Conservation (phyloP, 1,140 invertebrate genomes). For the Bombus sibiricus region DNA sequence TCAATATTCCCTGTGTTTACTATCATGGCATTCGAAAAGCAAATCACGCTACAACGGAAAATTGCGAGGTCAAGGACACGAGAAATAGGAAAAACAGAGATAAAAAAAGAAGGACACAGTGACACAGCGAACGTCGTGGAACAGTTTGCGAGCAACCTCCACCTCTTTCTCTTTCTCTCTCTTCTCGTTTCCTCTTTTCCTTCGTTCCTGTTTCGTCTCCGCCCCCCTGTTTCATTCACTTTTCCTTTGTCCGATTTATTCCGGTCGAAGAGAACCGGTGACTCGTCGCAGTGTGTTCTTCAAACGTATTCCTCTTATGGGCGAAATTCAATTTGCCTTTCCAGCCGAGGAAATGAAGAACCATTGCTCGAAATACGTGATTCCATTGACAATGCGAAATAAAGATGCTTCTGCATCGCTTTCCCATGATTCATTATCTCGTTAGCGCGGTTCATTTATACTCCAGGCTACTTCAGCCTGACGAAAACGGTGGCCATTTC, state of each 20-base stretch:
- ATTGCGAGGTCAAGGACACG: constrained; percentile 11
- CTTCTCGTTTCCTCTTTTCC: background rate
- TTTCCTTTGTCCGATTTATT: constrained; percentile 8
- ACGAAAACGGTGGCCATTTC: background rate
- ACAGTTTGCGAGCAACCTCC: constrained; percentile 16
- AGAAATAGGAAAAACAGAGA: background rate
- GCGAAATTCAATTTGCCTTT: constrained; percentile 61
- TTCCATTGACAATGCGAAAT: constrained; percentile 30
- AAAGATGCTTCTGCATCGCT: background rate
- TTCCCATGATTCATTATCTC: constrained; percentile 3
- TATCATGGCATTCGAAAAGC: background rate
- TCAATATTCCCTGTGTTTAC: background rate
- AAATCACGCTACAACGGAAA: background rate
- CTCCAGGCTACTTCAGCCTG: background rate
- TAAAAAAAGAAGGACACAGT: background rate
- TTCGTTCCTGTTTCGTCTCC: background rate
- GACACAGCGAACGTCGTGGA: constrained; percentile 5
- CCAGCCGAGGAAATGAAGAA: background rate
- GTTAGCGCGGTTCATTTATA: background rate
- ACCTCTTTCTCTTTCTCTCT: background rate
- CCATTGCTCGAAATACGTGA: background rate
- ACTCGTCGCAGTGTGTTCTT: constrained; percentile 30
- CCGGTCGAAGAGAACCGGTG: background rate
- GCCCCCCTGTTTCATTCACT: background rate
- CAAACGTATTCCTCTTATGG: constrained; percentile 46